A percentile compares a stretch with the other conserved stretches of the same genome.
These are phyloP conservation scores for Julus scanicus DNA, from an alignment of 2,888 invertebrate genomes.

Conservation along the genomic window DNA sequence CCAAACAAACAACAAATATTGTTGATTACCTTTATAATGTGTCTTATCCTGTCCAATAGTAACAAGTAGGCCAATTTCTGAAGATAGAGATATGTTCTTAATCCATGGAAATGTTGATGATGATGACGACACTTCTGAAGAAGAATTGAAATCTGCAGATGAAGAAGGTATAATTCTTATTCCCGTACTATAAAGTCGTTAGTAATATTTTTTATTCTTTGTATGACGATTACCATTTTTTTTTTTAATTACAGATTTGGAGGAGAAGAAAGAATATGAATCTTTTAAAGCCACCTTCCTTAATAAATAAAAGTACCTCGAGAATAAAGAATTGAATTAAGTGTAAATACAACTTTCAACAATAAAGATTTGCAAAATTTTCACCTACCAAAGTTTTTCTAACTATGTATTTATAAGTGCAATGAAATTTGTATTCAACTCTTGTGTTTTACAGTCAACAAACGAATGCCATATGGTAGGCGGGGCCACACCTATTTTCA, in stretches of 20 bases:
- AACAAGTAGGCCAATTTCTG: conserved; percentile 56
- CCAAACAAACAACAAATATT: no score
- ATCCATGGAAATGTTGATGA: conserved; percentile 59
- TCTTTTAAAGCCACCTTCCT: conserved; percentile 35
- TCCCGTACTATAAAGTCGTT: neutral
- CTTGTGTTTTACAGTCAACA: no score
- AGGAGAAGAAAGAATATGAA: conserved; percentile 53
- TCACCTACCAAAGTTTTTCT: no score
- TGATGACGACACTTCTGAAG: conserved; percentile 57
- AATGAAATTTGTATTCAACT: no score
- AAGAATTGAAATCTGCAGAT: conserved; percentile 55
- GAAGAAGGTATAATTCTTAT: conserved; percentile 41
- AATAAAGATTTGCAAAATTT: no score
- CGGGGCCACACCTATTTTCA: no score
- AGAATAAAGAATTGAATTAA: neutral
- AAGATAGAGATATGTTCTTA: conserved; percentile 58
- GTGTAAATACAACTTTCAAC: no score
- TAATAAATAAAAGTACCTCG: neutral
- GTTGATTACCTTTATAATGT: neutral
- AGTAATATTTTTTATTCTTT: neutral
- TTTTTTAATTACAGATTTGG: conserved; percentile 37
- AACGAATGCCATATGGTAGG: no score
- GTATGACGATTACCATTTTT: neutral
- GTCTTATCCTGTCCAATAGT: neutral
- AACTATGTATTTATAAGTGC: no score